A percentile compares a stretch with the other conserved stretches of the same genome.
These are phyloP conservation scores for Myripristis murdjan DNA, from an alignment of 2,797 vertebrate species.

Conservation along the genomic window DNA sequence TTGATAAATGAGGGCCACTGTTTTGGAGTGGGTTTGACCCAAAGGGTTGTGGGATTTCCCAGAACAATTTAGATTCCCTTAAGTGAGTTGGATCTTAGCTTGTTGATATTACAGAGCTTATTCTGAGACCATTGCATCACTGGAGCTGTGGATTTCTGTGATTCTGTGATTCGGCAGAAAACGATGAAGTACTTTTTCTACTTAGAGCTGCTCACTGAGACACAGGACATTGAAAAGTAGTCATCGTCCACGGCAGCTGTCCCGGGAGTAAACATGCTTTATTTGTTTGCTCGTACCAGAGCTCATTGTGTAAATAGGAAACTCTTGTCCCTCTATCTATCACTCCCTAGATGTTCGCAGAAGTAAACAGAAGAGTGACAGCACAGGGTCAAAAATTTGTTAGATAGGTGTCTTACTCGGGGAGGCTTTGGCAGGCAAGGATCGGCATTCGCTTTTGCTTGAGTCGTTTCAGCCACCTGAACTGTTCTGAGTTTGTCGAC, in stretches of 20 bases:
- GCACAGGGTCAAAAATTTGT: neutral
- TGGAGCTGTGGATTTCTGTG: neutral
- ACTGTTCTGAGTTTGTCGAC: constrained; percentile 4
- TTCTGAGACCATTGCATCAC: constrained; percentile 5
- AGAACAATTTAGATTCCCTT: constrained; percentile 26
- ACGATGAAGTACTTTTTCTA: neutral
- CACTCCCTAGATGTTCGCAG: neutral
- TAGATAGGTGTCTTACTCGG: neutral
- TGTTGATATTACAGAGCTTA: constrained; percentile 36
- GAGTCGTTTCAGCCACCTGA: too few species aligned
- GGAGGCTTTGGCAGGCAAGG: neutral
- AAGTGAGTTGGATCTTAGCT: neutral
- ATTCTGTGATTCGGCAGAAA: neutral
- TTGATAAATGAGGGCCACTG: constrained; percentile 44
- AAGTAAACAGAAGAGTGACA: constrained; percentile 33
- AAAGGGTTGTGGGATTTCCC: constrained; percentile 4
- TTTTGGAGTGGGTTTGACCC: constrained; percentile 28
- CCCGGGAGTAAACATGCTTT: constrained; percentile 32
- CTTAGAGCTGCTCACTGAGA: neutral
- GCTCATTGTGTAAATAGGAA: constrained; percentile 39
- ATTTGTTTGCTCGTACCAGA: constrained; percentile 44
- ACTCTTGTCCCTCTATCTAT: constrained; percentile 14
- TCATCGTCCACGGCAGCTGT: constrained; percentile 12
- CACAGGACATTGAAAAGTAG: neutral
- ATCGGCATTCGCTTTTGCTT: neutral